A percentile compares a stretch with the other conserved stretches of the same genome.
Conservation (phyloP, 2,888 invertebrate genomes). For the Apamea crenata region DNA sequence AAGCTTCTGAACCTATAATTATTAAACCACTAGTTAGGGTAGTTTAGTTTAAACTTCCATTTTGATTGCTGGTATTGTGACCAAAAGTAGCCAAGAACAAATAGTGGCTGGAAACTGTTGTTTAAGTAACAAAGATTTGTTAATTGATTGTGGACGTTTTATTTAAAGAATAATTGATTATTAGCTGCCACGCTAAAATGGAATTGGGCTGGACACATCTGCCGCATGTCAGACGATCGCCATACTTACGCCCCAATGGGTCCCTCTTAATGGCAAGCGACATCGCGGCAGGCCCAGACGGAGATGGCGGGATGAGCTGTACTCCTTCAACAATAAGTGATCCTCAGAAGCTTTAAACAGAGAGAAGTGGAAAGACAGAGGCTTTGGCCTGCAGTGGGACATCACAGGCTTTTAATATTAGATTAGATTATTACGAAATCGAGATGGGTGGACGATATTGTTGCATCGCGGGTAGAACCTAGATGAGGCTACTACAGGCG, state of each 20-base stretch:
- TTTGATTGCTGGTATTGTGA: conserved; percentile 56
- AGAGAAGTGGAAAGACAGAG: too few relatives aligned
- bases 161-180: not conserved
- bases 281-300: too few relatives aligned
- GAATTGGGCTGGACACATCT: too few relatives aligned
- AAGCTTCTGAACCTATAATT: conserved; percentile 63
- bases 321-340: too few relatives aligned
- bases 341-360: too few relatives aligned
- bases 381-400: too few relatives aligned
- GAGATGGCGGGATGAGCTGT: too few relatives aligned
- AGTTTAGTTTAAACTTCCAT: conserved; percentile 52
- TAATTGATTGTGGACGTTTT: not conserved
- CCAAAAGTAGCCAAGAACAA: conserved; percentile 60
- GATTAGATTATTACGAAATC: not conserved
- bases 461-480: not conserved
- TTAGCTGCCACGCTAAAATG: too few relatives aligned
- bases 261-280: too few relatives aligned
- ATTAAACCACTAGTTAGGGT: conserved; percentile 61
- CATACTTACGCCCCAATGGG: too few relatives aligned
- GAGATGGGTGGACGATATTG: not conserved
- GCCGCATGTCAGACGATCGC: too few relatives aligned
- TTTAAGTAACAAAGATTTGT: conserved; percentile 19
- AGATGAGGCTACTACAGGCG: not conserved
- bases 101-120: conserved; percentile 30
- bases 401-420: too few relatives aligned